Conservation (phyloP, 2,797 vertebrate species). For the Lindbergichthys nudifrons region DNA sequence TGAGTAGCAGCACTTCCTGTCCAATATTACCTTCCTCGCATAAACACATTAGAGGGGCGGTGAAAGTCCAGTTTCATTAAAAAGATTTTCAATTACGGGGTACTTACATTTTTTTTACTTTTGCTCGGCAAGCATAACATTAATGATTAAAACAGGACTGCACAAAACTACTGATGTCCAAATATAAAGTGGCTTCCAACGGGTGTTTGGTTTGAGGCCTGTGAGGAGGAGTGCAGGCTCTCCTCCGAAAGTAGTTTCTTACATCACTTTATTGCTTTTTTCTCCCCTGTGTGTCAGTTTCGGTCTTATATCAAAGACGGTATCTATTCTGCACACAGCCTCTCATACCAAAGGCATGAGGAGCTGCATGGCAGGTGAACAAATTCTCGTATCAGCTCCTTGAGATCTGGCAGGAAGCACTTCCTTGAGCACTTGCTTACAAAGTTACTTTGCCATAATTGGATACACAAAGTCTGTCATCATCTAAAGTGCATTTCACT, state of each 20-base stretch:
- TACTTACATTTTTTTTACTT: slow-evolving; percentile 48
- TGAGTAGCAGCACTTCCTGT: slow-evolving; percentile 23
- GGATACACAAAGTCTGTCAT: slow-evolving; percentile 34
- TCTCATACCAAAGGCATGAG: slow-evolving; percentile 40
- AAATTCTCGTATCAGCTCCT: slow-evolving; percentile 18
- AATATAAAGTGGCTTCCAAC: slow-evolving; percentile 61
- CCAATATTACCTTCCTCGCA: slow-evolving; percentile 38
- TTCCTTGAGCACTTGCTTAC: slow-evolving; percentile 16
- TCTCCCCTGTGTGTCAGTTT: slow-evolving; percentile 32
- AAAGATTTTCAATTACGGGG: slow-evolving; percentile 39
- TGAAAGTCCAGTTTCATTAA: slow-evolving; percentile 45
- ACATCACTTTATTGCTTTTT: slow-evolving; percentile 35
- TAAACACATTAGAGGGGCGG: slow-evolving; percentile 41
- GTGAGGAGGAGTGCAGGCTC: slow-evolving; percentile 52
- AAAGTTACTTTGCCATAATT: slow-evolving; percentile 35
- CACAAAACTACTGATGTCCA: slow-evolving; percentile 60
- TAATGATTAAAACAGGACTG: slow-evolving; percentile 73
- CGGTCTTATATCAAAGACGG: slow-evolving; percentile 28
- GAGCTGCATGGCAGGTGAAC: slow-evolving; percentile 43
- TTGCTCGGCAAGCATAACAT: slow-evolving; percentile 49
- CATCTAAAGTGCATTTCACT: slow-evolving; percentile 36
- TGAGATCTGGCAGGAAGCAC: slow-evolving; percentile 14
- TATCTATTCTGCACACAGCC: slow-evolving; percentile 41
- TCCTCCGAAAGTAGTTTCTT: slow-evolving; percentile 40
- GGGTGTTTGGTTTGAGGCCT: slow-evolving; percentile 65